Evolutionary conservation across 2,888 invertebrate genomes (phyloP), one percentile per base, ranked within the genome.

Genomic region (Lepeophtheirus nordmannii): DNA sequence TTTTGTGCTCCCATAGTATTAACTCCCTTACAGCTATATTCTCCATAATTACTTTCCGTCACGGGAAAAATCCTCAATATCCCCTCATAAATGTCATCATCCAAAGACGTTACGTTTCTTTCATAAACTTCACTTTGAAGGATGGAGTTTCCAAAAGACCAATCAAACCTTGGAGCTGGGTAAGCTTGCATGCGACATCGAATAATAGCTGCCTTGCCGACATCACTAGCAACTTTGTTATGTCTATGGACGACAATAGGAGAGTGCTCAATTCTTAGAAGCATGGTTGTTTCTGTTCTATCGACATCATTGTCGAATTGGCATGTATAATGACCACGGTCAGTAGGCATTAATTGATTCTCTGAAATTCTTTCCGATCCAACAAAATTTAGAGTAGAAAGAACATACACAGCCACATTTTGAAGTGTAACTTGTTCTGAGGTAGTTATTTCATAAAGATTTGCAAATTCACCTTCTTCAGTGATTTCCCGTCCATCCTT

Each of bases 231-330:
- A 0, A 91, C 91, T 77, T 68, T 69, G 61, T 69, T 70, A 62
- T 65, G 62, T 14, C 22, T 23, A 38, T 62, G 62, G 11, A 39
- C 11, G 17, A 62, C 62, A n/a, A 62, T n/a, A 11, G 62, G 62
- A 5, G 20, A 38, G 12, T 62, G 92, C 80, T 92, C 89, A 72
- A 92, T 89, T 73, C 89, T 82, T 67, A 92, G 80, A 76, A 88
- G 87, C 88, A 91, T 89, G 69, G 86, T 85, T 11, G 89, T 88
- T 73, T 89, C 89, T 62, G 86, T 85, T 73, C 83, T 84, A 75
- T 87, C 87, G n/a, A 91, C 89, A 76, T 89, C 89, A 74, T 92
- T 92, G 74, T 87, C 85, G 73, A 90, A 90, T 60, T 85, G 82
- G 74, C 92, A 92, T 2, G 87, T 83, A 76, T 90, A 92, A 64